Conservation (phyloP, 2,888 invertebrate genomes). For the Megamerina dolium region DNA sequence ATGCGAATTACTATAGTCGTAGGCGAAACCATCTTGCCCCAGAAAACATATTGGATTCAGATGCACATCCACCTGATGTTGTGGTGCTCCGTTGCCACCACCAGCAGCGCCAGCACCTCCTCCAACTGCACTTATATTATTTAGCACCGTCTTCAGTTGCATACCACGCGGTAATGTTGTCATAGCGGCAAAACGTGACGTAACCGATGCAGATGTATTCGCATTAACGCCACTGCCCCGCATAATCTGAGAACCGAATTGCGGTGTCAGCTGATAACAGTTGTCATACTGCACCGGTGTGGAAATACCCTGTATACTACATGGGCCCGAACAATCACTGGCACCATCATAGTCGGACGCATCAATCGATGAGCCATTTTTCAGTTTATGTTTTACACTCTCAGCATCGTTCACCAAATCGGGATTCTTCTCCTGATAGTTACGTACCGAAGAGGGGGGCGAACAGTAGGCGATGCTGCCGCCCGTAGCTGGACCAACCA, state of each 20-base stretch:
- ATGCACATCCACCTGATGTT: slow-evolving; percentile 68
- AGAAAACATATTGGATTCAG: slow-evolving; percentile 70
- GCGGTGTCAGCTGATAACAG: slow-evolving; percentile 50
- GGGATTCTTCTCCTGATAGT: slow-evolving; percentile 64
- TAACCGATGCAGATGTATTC: slow-evolving; percentile 19
- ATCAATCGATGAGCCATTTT: slow-evolving; percentile 45
- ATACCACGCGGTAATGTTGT: slow-evolving; percentile 52
- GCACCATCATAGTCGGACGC: slow-evolving; percentile 41
- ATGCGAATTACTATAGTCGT: slow-evolving; percentile 48
- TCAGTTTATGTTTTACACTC: slow-evolving; percentile 53
- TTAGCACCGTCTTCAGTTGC: slow-evolving; percentile 48
- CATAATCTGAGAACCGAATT: slow-evolving; percentile 54
- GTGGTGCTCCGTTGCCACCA: no score
- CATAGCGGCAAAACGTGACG: slow-evolving; percentile 49
- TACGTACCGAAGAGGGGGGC: slow-evolving; percentile 53
- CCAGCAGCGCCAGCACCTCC: not conserved
- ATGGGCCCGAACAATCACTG: slow-evolving; percentile 43
- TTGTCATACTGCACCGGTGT: slow-evolving; percentile 38
- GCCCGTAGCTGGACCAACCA: slow-evolving; percentile 41
- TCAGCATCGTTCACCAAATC: slow-evolving; percentile 73
- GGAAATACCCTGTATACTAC: slow-evolving; percentile 27
- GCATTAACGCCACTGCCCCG: slow-evolving; percentile 30
- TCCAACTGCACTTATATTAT: slow-evolving; percentile 20
- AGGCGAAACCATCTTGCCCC: slow-evolving; percentile 70
- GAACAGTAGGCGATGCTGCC: slow-evolving; percentile 50